A percentile compares a stretch with the other conserved stretches of the same genome.
Evolutionary conservation across 2,888 invertebrate species (phyloP).

Genomic region (Antitype chi): DNA sequence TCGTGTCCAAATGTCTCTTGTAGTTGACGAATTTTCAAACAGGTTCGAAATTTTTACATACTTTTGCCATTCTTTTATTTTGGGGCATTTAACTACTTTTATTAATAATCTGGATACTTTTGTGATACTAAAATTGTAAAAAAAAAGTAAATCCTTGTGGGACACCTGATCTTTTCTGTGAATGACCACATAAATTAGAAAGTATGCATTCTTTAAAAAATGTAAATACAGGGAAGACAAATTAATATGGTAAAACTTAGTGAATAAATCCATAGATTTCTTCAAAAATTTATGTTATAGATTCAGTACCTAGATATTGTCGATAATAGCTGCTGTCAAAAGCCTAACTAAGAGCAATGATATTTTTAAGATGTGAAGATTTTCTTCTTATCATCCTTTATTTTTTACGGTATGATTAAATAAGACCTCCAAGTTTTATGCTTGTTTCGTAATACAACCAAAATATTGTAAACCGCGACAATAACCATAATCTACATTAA

Average conservation of each 20-base stretch:
- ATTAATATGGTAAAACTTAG: neutral
- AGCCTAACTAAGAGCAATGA: neutral
- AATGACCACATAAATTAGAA: neutral
- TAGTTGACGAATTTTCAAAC: neutral
- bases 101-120: neutral
- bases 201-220: neutral
- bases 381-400: neutral
- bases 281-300: too few relatives aligned
- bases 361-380: neutral
- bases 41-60: neutral
- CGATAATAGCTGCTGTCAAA: neutral
- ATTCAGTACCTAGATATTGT: too few relatives aligned
- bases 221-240: neutral
- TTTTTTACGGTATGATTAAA: neutral
- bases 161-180: neutral
- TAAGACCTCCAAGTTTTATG: conserved; percentile 1
- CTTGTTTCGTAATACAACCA: conserved; percentile 23
- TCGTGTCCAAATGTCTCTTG: neutral
- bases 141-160: neutral
- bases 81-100: neutral
- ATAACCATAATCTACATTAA: conserved; percentile 25
- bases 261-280: too few relatives aligned
- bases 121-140: too few relatives aligned
- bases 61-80: neutral
- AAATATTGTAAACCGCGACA: conserved; percentile 8